These are phyloP conservation scores for Tapirus terrestris DNA, from an alignment of 2,113 vertebrate genomes.

Conservation along the genomic window DNA sequence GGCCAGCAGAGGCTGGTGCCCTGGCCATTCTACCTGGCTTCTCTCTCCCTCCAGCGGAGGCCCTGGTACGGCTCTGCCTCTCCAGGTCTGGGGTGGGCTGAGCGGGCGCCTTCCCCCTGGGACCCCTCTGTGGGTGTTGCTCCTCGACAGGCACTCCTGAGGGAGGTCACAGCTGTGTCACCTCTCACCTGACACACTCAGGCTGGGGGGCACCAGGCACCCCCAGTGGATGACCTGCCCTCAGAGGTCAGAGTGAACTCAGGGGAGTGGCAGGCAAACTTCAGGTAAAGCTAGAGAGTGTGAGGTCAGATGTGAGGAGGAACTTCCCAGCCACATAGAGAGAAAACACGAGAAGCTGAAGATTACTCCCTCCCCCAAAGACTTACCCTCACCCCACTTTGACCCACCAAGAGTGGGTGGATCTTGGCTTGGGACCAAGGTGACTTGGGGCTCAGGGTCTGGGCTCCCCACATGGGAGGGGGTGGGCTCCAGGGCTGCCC, in stretches of 20 bases:
- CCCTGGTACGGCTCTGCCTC: not conserved
- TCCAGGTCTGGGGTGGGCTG: not conserved
- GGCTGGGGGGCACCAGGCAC: not conserved
- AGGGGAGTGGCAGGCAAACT: too few relatives aligned
- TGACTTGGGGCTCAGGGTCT: not conserved
- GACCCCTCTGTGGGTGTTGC: not conserved
- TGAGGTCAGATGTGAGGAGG: not conserved
- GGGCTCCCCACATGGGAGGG: constrained; percentile 19
- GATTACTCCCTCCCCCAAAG: not conserved
- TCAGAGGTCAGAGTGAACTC: not conserved
- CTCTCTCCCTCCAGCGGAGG: accelerated
- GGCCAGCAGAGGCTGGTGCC: not conserved
- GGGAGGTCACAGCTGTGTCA: not conserved
- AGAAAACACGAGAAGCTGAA: accelerated
- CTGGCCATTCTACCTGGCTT: not conserved
- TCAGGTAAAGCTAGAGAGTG: not conserved
- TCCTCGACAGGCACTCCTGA: not conserved
- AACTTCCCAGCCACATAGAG: accelerated
- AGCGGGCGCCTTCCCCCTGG: not conserved
- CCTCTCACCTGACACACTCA: not conserved
- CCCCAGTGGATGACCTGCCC: not conserved
- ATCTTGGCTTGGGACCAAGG: not conserved
- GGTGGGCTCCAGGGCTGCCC: constrained; percentile 36
- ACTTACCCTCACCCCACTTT: not conserved
- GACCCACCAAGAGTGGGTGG: constrained; percentile 65